Percentiles rank a stretch among this genome's conserved stretches.
These are phyloP conservation scores for Brassicogethes aeneus DNA, from an alignment of 2,888 invertebrate genomes.

Conservation along the genomic window DNA sequence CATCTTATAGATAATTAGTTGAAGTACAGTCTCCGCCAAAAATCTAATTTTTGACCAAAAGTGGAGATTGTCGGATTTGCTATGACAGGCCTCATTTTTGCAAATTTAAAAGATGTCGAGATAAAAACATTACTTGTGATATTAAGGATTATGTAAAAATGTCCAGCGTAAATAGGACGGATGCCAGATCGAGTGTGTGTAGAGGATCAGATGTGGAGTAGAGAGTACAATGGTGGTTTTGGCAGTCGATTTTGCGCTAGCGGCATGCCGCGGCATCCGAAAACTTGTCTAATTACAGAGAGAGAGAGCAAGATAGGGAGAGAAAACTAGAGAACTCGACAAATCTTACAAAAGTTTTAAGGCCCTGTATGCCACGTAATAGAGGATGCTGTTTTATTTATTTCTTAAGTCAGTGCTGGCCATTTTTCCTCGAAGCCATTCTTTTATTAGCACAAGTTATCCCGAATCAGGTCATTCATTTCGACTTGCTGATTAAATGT, in stretches of 20 bases:
- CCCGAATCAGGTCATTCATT: too few relatives aligned
- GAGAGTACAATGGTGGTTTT: slow-evolving; percentile 12
- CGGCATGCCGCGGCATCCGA: slow-evolving; percentile 26
- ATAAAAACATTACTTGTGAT: too few relatives aligned
- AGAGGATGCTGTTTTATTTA: slow-evolving; percentile 16
- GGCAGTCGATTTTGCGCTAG: slow-evolving; percentile 21
- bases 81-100: too few relatives aligned
- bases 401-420: neutral
- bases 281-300: slow-evolving; percentile 33
- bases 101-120: too few relatives aligned
- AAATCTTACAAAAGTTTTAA: slow-evolving; percentile 30
- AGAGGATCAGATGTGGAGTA: slow-evolving; percentile 4
- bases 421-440: neutral
- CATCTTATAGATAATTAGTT: too few relatives aligned
- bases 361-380: slow-evolving; percentile 23
- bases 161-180: too few relatives aligned
- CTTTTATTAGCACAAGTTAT: neutral
- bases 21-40: too few relatives aligned
- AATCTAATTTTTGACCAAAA: too few relatives aligned
- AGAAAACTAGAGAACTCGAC: slow-evolving; percentile 31
- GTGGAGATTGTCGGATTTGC: too few relatives aligned
- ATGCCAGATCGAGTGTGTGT: slow-evolving; percentile 3
- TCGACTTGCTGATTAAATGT: too few relatives aligned
- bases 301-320: too few relatives aligned
- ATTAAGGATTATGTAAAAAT: too few relatives aligned